Conservation (phyloP, 2,797 vertebrate species). For the Gallinago nigripennis region DNA sequence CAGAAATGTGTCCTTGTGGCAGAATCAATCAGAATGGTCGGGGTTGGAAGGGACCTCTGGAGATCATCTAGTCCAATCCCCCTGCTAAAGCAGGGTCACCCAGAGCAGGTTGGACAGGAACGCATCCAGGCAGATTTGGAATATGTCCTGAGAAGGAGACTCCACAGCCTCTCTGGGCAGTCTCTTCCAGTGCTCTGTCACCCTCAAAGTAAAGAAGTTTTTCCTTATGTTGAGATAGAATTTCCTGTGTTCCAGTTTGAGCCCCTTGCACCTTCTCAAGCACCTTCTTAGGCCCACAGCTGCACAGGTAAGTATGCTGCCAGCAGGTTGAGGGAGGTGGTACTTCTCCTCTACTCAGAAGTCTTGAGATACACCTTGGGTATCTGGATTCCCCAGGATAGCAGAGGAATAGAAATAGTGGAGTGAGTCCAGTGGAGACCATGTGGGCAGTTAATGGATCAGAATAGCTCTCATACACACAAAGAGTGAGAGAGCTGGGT, state of each 20-base stretch:
- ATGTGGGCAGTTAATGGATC: neutral
- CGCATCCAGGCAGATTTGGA: neutral
- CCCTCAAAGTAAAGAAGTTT: no score
- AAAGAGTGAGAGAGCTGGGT: neutral
- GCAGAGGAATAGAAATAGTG: neutral
- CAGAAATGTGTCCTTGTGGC: neutral
- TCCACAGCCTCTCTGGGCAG: neutral
- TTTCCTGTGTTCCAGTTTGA: no score
- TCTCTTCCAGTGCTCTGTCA: no score
- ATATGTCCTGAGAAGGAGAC: neutral
- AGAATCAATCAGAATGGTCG: neutral
- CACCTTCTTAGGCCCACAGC: no score
- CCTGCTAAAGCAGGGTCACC: neutral
- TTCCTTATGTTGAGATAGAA: no score
- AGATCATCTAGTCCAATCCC: neutral
- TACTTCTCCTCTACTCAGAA: neutral
- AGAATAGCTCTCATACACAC: neutral
- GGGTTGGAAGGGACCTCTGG: neutral
- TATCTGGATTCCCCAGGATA: neutral
- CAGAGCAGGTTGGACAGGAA: neutral
- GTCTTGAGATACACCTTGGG: neutral
- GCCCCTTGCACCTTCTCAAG: no score
- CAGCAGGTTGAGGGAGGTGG: neutral
- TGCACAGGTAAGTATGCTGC: neutral
- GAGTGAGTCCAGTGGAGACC: neutral